phyloP scores from a whole-genome alignment of 2,797 vertebrate species.

The Coregonus ussuriensis region DNA sequence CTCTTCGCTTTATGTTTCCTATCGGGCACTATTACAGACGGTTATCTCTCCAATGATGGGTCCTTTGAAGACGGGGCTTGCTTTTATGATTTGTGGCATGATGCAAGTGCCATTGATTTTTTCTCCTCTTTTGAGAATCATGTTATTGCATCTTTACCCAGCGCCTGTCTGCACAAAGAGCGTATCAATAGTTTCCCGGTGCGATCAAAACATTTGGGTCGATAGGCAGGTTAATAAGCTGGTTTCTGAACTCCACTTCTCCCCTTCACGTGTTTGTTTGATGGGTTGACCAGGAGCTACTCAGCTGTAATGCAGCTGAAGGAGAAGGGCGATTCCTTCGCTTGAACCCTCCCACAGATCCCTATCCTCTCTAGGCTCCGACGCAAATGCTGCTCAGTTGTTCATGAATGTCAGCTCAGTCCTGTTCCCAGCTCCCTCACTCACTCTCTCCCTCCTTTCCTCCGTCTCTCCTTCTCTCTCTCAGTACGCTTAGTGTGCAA shows the following conservation, averaged over 20 bases:
- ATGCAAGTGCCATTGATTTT: constrained; percentile 39
- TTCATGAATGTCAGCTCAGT: constrained; percentile 73
- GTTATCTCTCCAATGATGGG: constrained; percentile 46
- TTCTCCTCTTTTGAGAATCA: constrained; percentile 55
- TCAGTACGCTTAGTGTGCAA: constrained; percentile 72
- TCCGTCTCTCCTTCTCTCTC: constrained; percentile 65
- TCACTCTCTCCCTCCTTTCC: constrained; percentile 17
- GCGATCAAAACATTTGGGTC: constrained; percentile 62
- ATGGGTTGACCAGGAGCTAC: constrained; percentile 50
- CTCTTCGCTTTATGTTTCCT: constrained; percentile 44
- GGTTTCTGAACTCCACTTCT: constrained; percentile 45
- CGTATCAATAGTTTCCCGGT: constrained; percentile 57
- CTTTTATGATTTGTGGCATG: constrained; percentile 64
- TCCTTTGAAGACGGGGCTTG: constrained; percentile 58
- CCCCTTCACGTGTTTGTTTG: constrained; percentile 15
- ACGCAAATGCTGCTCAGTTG: constrained; percentile 72
- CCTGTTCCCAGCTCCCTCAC: constrained; percentile 46
- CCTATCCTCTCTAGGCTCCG: constrained; percentile 60
- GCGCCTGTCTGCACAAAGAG: constrained; percentile 44
- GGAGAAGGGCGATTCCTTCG: constrained; percentile 42
- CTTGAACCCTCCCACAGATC: constrained; percentile 50
- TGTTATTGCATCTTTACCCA: constrained; percentile 65
- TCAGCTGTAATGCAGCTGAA: constrained; percentile 39
- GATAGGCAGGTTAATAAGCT: constrained; percentile 62
- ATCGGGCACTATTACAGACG: constrained; percentile 57